Percentiles rank a stretch among this genome's conserved stretches.
phyloP scores from a whole-genome alignment of 2,888 invertebrate genomes.

The Polyommatus iphigenia region DNA sequence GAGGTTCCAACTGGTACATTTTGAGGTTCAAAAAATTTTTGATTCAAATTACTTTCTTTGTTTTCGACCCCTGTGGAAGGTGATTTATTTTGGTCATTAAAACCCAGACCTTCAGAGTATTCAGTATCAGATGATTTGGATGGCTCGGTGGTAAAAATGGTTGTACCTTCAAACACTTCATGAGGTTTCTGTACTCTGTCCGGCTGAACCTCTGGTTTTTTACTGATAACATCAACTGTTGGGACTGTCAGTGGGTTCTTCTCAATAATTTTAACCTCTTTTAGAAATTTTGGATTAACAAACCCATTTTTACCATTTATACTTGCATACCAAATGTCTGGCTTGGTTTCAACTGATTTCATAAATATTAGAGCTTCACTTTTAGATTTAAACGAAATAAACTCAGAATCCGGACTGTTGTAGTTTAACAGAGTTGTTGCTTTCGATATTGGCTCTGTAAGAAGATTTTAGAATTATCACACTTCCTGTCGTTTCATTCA shows the following conservation, averaged over 20 bases:
- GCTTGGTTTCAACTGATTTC: conserved; percentile 83
- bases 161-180: conserved; percentile 85
- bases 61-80: not conserved
- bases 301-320: conserved; percentile 85
- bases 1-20: not conserved
- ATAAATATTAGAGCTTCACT: conserved; percentile 82
- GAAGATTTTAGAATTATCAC: not conserved
- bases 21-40: not conserved
- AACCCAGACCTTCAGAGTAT: conserved; percentile 16
- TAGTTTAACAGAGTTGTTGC: conserved; percentile 82
- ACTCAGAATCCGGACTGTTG: conserved; percentile 72
- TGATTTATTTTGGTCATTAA: conserved; percentile 1
- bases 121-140: conserved; percentile 34
- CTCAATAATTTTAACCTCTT: conserved; percentile 79
- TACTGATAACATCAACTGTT: conserved; percentile 46
- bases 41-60: conserved; percentile 29
- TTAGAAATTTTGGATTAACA: conserved; percentile 79
- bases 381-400: conserved; percentile 82
- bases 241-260: conserved; percentile 62
- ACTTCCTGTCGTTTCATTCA: not conserved
- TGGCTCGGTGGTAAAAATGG: conserved; percentile 71
- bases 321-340: conserved; percentile 84
- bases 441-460: conserved; percentile 81
- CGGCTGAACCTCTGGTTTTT: conserved; percentile 54
- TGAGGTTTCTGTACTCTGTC: conserved; percentile 67